A percentile compares a stretch with the other conserved stretches of the same genome.
These are phyloP conservation scores for Heteronetta atricapilla DNA, from an alignment of 2,113 vertebrate genomes.

Conservation along the genomic window DNA sequence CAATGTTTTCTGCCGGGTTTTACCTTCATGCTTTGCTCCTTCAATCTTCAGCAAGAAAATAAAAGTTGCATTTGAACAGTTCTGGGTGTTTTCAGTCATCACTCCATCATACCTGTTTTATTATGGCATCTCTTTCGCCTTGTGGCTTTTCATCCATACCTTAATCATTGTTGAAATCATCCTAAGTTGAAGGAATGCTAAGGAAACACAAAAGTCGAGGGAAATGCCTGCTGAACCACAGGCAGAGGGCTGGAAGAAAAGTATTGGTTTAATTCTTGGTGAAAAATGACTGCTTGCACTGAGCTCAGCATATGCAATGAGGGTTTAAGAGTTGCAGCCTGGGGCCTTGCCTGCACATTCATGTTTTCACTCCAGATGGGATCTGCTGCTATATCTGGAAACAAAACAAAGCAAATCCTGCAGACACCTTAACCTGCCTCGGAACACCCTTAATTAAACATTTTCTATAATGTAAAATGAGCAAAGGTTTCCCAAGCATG, in stretches of 20 bases:
- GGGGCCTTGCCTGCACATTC: neutral
- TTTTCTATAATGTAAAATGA: neutral
- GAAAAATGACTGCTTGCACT: neutral
- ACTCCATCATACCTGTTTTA: fast-evolving
- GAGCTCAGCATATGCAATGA: neutral
- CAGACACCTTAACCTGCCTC: neutral
- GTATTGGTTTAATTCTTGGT: fast-evolving
- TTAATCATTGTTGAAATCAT: neutral
- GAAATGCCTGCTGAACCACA: fast-evolving
- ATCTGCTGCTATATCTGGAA: neutral
- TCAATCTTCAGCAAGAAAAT: neutral
- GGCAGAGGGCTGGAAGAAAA: neutral
- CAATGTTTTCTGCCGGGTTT: fast-evolving
- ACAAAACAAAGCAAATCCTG: neutral
- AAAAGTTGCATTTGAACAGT: neutral
- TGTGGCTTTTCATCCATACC: fast-evolving
- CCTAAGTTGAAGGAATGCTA: fast-evolving
- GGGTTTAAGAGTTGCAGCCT: neutral
- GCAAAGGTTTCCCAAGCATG: neutral
- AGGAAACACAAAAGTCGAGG: neutral
- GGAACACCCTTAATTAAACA: neutral
- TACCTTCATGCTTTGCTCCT: neutral
- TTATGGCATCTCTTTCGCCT: neutral
- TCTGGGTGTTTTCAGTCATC: neutral
- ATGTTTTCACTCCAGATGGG: fast-evolving